A percentile compares a stretch with the other conserved stretches of the same genome.
Evolutionary conservation across 2,888 invertebrate species (phyloP).

Genomic region (Lasioglossum lativentre): DNA sequence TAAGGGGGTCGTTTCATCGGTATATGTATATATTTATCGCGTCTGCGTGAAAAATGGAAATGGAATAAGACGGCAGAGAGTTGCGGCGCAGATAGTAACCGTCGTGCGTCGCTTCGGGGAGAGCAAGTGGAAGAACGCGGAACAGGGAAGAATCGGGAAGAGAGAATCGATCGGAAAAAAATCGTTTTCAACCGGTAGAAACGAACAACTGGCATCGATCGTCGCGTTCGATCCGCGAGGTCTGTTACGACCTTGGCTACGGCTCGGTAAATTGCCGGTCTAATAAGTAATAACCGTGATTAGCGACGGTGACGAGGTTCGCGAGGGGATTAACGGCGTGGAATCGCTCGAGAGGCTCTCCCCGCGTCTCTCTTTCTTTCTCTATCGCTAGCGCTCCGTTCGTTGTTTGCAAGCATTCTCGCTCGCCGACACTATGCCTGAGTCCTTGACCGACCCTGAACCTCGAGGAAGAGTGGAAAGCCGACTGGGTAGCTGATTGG

Average conservation of each 20-base stretch:
- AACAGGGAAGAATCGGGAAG: neutral
- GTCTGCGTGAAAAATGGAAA: slow-evolving; percentile 3
- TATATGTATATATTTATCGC: slow-evolving; percentile 54
- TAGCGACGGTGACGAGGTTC: slow-evolving; percentile 51
- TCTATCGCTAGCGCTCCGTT: neutral
- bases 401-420: slow-evolving; percentile 21
- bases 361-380: neutral
- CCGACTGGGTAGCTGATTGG: slow-evolving; percentile 71
- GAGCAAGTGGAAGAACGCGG: neutral
- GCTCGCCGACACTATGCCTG: slow-evolving; percentile 56
- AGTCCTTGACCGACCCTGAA: slow-evolving; percentile 85
- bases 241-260: slow-evolving; percentile 28
- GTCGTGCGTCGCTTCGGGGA: no score
- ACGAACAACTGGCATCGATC: neutral
- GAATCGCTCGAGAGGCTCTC: slow-evolving; percentile 2
- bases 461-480: slow-evolving; percentile 79
- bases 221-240: neutral
- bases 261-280: slow-evolving; percentile 45
- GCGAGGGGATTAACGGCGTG: slow-evolving; percentile 38
- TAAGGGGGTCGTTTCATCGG: slow-evolving; percentile 36
- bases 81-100: no score
- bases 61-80: neutral
- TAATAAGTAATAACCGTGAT: slow-evolving; percentile 69
- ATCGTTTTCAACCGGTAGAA: no score
- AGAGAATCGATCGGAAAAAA: neutral